Conservation (phyloP, 2,797 vertebrate species). For the Tarsius wallacei region DNA sequence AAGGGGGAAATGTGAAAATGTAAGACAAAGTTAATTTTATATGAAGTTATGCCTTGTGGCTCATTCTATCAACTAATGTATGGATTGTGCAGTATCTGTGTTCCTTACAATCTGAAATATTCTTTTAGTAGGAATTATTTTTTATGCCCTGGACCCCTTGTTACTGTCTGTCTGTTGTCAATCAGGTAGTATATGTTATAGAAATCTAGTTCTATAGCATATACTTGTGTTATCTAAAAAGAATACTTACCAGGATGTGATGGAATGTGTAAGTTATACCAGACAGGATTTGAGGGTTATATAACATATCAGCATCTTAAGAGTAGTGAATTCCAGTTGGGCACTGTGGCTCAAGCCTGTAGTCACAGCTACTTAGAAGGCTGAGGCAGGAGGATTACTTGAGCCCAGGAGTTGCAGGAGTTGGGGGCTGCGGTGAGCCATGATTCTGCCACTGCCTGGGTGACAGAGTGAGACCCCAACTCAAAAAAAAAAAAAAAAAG, state of each 20-base stretch:
- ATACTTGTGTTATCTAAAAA: constrained; percentile 15
- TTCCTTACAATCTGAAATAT: neutral
- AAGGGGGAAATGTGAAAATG: neutral
- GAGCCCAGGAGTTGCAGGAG: too few species aligned
- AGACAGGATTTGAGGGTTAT: neutral
- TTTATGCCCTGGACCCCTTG: neutral
- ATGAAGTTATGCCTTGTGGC: neutral
- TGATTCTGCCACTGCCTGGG: too few species aligned
- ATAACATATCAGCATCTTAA: constrained; percentile 22
- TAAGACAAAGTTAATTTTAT: constrained; percentile 14
- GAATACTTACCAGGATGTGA: constrained; percentile 30
- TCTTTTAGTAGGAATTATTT: constrained; percentile 46
- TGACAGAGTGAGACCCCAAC: too few species aligned
- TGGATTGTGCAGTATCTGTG: neutral
- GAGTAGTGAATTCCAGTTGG: neutral
- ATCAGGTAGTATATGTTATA: neutral
- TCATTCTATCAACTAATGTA: neutral
- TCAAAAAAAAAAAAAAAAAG: too few species aligned
- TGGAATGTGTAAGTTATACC: neutral
- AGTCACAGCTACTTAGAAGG: too few species aligned
- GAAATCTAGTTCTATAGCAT: neutral
- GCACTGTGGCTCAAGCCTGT: too few species aligned
- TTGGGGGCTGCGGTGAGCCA: too few species aligned
- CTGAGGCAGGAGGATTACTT: too few species aligned
- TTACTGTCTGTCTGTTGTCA: neutral